These are phyloP conservation scores for Nothocercus nigrocapillus DNA, from an alignment of 2,113 vertebrate species.

Conservation along the genomic window DNA sequence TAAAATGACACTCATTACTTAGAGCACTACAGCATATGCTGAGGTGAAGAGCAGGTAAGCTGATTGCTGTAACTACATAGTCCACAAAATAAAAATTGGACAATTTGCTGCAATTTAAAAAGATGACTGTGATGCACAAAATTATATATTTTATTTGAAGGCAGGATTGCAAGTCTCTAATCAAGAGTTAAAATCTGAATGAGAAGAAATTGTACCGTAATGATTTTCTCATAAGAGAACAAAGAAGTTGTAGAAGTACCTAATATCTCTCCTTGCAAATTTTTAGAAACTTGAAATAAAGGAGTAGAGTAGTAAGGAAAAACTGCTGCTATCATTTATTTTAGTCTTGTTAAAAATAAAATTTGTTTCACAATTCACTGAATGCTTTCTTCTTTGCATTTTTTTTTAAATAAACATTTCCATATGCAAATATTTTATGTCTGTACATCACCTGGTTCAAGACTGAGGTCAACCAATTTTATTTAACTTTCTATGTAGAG, in stretches of 20 bases:
- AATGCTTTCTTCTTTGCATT: neutral
- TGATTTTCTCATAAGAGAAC: constrained; percentile 72
- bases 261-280: constrained; percentile 54
- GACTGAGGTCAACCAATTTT: neutral
- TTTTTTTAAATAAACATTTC: neutral
- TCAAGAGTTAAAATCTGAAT: constrained; percentile 75
- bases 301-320: neutral
- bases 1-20: constrained; percentile 56
- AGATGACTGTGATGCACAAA: constrained; percentile 61
- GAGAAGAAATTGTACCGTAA: constrained; percentile 70
- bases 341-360: neutral
- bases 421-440: neutral
- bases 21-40: neutral
- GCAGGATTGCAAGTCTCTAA: constrained; percentile 67
- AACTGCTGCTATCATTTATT: neutral
- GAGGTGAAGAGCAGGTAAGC: constrained; percentile 41
- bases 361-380: neutral
- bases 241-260: constrained; percentile 59
- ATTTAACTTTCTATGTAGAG: neutral
- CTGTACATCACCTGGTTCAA: neutral
- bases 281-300: constrained; percentile 23
- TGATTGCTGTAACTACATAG: constrained; percentile 67
- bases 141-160: constrained; percentile 75
- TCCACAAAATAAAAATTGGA: constrained; percentile 72
- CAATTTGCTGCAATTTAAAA: constrained; percentile 77